Conservation (phyloP, 2,113 vertebrate genomes). For the Lates calcarifer region DNA sequence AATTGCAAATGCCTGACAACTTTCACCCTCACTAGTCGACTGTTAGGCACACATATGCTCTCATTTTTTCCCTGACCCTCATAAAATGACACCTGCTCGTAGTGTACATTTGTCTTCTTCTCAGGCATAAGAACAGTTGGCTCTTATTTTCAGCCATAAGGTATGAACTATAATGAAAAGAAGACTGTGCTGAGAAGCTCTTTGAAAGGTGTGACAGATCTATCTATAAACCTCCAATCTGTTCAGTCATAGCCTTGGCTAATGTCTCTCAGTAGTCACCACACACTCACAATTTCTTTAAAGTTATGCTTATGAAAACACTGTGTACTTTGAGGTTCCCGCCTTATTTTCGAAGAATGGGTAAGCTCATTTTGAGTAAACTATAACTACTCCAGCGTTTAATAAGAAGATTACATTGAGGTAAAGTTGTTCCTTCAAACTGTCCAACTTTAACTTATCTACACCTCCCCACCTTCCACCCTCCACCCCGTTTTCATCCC, state of each 20-base stretch:
- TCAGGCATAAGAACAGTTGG: not conserved
- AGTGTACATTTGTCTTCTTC: not conserved
- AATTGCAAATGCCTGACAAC: not conserved
- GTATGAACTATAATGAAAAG: conserved; percentile 1
- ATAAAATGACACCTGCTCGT: not conserved
- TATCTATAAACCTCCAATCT: not conserved
- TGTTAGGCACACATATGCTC: conserved; percentile 3
- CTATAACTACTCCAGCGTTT: not conserved
- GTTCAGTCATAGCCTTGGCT: not conserved
- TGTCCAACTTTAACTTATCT: conserved; percentile 2
- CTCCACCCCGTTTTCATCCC: too few species aligned
- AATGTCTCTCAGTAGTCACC: not conserved
- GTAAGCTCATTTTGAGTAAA: not conserved
- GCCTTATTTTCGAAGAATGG: not conserved
- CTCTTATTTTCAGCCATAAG: conserved; percentile 12
- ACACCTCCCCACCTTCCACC: conserved; percentile 9
- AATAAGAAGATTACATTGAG: not conserved
- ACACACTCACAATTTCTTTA: not conserved
- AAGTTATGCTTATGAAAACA: not conserved
- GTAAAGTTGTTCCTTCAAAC: not conserved
- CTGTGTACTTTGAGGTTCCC: not conserved
- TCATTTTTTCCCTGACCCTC: not conserved
- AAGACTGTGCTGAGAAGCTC: not conserved
- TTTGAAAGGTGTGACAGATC: conserved; percentile 32
- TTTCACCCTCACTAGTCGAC: not conserved